These are phyloP conservation scores for Holotrichia oblita DNA, from an alignment of 1,140 invertebrate species.

Conservation along the genomic window DNA sequence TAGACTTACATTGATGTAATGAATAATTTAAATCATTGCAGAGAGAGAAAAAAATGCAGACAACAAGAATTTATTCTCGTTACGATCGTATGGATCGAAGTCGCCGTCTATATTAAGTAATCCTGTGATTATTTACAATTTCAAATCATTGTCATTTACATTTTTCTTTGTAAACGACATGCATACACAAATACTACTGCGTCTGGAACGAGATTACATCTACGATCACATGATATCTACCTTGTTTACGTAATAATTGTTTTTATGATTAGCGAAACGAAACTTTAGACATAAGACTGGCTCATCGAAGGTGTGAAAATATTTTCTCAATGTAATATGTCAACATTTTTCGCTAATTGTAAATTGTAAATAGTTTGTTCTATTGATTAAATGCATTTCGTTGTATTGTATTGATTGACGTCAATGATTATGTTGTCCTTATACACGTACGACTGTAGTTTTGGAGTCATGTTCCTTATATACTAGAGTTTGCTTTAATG, in stretches of 20 bases:
- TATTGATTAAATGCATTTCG: not conserved
- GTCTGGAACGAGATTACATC: too few relatives aligned
- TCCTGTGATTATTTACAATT: slow-evolving; percentile 4
- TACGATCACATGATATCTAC: not conserved
- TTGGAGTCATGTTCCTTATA: not conserved
- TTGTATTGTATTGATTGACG: not conserved
- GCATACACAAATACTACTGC: too few relatives aligned
- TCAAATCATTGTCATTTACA: not conserved
- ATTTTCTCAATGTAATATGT: not conserved
- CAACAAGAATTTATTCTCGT: not conserved
- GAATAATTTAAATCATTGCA: not conserved
- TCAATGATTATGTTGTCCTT: not conserved
- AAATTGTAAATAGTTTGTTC: not conserved
- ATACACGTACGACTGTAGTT: not conserved
- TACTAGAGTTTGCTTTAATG: not conserved
- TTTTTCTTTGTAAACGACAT: not conserved
- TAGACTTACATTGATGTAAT: too few relatives aligned
- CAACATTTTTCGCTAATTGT: not conserved
- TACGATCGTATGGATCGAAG: too few relatives aligned
- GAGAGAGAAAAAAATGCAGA: not conserved
- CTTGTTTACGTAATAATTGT: not conserved
- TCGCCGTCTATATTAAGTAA: not conserved
- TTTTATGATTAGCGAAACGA: not conserved
- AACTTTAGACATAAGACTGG: not conserved
- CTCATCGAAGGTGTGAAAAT: not conserved